Conservation (phyloP, 2,797 vertebrate species). For the Alcedo quadribrachys region DNA sequence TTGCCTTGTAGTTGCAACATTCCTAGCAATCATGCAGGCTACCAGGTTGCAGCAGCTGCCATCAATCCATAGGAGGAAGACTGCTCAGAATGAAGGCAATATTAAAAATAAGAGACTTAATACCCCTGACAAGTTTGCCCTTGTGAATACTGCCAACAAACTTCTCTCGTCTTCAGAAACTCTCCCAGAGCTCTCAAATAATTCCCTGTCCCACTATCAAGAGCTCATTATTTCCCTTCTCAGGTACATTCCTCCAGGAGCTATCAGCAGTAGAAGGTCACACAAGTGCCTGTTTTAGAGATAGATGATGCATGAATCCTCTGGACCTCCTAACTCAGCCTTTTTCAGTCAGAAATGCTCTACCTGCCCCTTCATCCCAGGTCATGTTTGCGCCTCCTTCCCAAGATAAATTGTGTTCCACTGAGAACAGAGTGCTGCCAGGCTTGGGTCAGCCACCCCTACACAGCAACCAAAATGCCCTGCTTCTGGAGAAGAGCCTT, state of each 20-base stretch:
- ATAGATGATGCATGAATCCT: background rate
- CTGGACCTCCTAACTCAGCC: background rate
- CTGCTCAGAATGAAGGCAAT: background rate
- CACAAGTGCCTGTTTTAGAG: background rate
- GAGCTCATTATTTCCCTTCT: constrained; percentile 14
- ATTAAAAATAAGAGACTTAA: background rate
- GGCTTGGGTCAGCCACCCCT: background rate
- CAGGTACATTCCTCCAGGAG: background rate
- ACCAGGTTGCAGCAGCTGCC: background rate
- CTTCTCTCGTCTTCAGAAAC: background rate
- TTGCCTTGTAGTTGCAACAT: background rate
- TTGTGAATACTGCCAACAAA: background rate
- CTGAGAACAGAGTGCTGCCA: background rate
- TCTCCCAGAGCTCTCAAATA: constrained; percentile 1
- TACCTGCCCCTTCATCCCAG: background rate
- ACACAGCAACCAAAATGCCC: background rate
- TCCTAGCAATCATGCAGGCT: background rate
- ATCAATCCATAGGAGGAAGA: background rate
- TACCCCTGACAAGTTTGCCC: background rate
- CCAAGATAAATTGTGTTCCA: background rate
- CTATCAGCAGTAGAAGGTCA: background rate
- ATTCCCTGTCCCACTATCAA: background rate
- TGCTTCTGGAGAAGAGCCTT: background rate
- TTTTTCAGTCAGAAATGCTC: background rate
- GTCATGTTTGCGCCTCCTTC: background rate